phyloP scores from a whole-genome alignment of 2,797 vertebrate species.

The Myripristis murdjan region DNA sequence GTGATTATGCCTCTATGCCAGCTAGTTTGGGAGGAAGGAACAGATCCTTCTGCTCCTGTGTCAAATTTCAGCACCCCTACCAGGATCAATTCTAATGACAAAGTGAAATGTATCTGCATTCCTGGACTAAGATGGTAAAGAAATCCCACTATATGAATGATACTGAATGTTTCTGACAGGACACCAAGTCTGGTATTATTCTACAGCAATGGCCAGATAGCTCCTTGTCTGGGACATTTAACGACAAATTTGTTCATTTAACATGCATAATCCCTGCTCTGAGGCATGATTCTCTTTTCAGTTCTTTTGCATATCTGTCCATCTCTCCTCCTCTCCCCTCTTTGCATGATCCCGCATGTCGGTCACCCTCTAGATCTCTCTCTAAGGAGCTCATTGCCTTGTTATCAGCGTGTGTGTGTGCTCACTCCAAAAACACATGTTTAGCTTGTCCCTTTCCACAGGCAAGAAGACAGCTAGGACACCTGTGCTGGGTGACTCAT shows the following conservation, averaged over 20 bases:
- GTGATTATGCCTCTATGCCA: constrained; percentile 45
- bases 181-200: constrained; percentile 35
- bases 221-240: constrained; percentile 37
- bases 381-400: background rate
- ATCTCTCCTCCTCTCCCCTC: background rate
- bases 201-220: constrained; percentile 8
- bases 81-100: constrained; percentile 64
- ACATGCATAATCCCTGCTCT: constrained; percentile 29
- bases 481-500: constrained; percentile 2
- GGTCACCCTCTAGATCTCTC: background rate
- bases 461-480: background rate
- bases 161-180: background rate
- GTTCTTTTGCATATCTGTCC: background rate
- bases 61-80: constrained; percentile 58
- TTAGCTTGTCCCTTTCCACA: constrained; percentile 9
- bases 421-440: background rate
- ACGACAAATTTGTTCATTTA: constrained; percentile 44
- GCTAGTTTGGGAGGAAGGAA: constrained; percentile 43
- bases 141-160: constrained; percentile 43
- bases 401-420: background rate
- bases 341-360: background rate
- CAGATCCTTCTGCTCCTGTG: constrained; percentile 40
- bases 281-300: background rate
- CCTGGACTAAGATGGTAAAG: constrained; percentile 63
- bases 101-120: constrained; percentile 68